A percentile compares a stretch with the other conserved stretches of the same genome.
Evolutionary conservation across 1,140 invertebrate genomes (phyloP).

Genomic region (Bombus sylvicola): DNA sequence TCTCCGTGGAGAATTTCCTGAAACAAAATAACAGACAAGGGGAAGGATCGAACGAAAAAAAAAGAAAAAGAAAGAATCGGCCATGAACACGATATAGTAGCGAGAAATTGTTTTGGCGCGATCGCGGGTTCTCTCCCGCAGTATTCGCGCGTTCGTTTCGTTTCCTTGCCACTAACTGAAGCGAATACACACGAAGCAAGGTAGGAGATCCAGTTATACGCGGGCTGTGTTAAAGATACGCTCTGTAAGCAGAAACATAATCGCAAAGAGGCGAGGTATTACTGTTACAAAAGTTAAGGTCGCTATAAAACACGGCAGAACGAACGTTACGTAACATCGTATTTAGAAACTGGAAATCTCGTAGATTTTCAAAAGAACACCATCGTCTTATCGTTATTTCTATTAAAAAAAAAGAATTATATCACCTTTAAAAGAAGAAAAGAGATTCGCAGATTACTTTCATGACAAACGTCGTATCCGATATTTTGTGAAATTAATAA

Average conservation of each 20-base stretch:
- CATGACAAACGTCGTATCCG: not conserved
- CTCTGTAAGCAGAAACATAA: slow-evolving; percentile 68
- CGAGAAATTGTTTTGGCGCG: slow-evolving; percentile 13
- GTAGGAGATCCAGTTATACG: slow-evolving; percentile 62
- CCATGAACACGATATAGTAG: slow-evolving; percentile 2
- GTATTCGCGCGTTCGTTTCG: slow-evolving; percentile 6
- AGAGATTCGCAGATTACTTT: not conserved
- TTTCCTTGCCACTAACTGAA: slow-evolving; percentile 40
- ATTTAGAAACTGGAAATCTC: slow-evolving; percentile 1
- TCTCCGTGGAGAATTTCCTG: not conserved
- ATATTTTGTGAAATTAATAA: too few species aligned
- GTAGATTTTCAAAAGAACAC: not conserved
- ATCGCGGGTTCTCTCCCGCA: not conserved
- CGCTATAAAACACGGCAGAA: slow-evolving; percentile 24
- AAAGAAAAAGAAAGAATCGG: not conserved
- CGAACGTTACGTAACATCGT: slow-evolving; percentile 22
- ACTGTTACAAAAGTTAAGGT: slow-evolving; percentile 57
- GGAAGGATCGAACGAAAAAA: not conserved
- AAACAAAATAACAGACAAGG: not conserved
- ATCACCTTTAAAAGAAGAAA: not conserved
- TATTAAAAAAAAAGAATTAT: too few species aligned
- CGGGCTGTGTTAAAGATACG: slow-evolving; percentile 59
- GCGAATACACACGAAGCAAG: slow-evolving; percentile 48
- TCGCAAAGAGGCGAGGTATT: slow-evolving; percentile 56
- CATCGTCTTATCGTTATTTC: not conserved